A percentile compares a stretch with the other conserved stretches of the same genome.
Evolutionary conservation across 2,113 vertebrate species (phyloP).

Genomic region (Neogale vison): DNA sequence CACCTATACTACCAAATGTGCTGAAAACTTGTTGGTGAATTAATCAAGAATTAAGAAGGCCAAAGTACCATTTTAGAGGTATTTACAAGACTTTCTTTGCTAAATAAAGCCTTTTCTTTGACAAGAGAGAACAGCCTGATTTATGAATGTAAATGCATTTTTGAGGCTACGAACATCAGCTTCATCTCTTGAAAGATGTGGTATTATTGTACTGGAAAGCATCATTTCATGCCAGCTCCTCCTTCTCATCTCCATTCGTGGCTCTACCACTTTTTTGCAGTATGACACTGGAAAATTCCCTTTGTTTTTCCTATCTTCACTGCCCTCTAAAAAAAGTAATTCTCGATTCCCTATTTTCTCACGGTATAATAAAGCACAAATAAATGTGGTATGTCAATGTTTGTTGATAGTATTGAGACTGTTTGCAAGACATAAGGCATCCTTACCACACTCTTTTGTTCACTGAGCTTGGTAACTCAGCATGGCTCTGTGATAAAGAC

Average conservation of each 20-base stretch:
- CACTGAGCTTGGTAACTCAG: rapidly evolving
- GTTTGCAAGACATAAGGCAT: rapidly evolving
- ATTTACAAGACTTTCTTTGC: neutral
- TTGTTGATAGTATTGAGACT: neutral
- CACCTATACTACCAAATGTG: neutral
- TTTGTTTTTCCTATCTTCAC: neutral
- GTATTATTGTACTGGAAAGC: neutral
- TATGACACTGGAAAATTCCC: neutral
- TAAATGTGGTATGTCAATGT: neutral
- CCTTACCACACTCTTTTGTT: neutral
- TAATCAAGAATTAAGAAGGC: neutral
- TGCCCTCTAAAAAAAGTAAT: neutral
- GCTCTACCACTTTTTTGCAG: neutral
- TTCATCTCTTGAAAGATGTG: neutral
- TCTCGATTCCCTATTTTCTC: neutral
- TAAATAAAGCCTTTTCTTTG: neutral
- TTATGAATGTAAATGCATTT: neutral
- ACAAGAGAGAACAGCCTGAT: neutral
- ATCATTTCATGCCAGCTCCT: neutral
- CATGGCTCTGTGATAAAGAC: neutral
- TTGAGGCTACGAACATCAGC: neutral
- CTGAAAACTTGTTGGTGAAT: neutral
- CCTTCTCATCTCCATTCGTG: neutral
- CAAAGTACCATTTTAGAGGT: neutral
- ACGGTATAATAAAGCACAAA: neutral